These are phyloP conservation scores for Tenthredo mesomela DNA, from an alignment of 2,888 invertebrate species.

Conservation along the genomic window DNA sequence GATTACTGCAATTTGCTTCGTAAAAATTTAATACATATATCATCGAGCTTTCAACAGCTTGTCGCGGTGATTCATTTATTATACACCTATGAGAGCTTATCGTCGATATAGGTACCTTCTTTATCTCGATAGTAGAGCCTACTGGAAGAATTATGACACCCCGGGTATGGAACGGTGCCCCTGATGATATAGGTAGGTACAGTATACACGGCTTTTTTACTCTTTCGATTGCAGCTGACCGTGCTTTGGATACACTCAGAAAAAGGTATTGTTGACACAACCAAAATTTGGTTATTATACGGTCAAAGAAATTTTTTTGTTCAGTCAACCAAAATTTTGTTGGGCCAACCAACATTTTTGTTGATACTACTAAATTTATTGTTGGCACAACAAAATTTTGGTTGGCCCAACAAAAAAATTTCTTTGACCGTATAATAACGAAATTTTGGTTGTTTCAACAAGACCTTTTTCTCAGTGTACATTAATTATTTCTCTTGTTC, in stretches of 20 bases:
- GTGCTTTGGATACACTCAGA: not conserved
- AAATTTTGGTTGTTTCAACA: too few relatives aligned
- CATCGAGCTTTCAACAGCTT: not conserved
- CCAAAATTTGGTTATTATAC: too few relatives aligned
- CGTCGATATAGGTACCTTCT: not conserved
- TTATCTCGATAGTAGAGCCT: not conserved
- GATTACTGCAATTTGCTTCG: not conserved
- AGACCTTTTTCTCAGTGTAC: too few relatives aligned
- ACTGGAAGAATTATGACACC: not conserved
- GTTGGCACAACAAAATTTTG: too few relatives aligned
- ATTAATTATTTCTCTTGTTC: not conserved
- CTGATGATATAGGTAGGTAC: not conserved
- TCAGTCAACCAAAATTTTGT: too few relatives aligned
- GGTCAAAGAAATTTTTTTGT: too few relatives aligned
- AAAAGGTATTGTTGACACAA: too few relatives aligned
- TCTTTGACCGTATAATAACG: too few relatives aligned
- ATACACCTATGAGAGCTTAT: not conserved
- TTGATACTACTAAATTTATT: too few relatives aligned
- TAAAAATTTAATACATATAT: not conserved
- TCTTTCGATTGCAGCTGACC: not conserved
- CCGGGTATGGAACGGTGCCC: not conserved
- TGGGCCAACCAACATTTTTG: too few relatives aligned
- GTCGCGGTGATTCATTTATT: not conserved
- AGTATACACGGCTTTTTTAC: not conserved
- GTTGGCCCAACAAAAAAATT: too few relatives aligned